These are phyloP conservation scores for Drosophila nikananu DNA, from an alignment of 1,140 invertebrate genomes.

Conservation along the genomic window DNA sequence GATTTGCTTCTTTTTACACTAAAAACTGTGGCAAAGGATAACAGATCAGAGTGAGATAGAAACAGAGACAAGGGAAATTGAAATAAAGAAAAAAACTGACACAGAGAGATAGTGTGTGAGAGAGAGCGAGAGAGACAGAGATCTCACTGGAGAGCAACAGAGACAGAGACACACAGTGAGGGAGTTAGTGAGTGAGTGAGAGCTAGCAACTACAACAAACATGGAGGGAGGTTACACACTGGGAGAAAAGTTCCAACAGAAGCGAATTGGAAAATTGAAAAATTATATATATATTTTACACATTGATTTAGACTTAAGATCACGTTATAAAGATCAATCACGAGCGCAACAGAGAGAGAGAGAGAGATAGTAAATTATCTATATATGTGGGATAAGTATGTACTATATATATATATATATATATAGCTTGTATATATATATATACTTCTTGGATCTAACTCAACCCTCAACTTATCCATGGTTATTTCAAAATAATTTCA, in stretches of 20 bases:
- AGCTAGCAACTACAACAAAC: constrained; percentile 70
- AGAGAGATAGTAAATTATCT: constrained; percentile 57
- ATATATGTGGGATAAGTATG: constrained; percentile 34
- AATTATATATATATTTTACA: constrained; percentile 72
- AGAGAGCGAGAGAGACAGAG: constrained; percentile 1
- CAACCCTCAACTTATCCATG: background rate
- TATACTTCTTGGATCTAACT: background rate
- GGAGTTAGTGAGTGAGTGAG: constrained; percentile 38
- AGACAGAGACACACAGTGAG: constrained; percentile 39
- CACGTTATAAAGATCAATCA: constrained; percentile 78
- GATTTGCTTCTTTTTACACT: constrained; percentile 15
- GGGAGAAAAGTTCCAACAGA: constrained; percentile 35
- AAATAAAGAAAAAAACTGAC: background rate
- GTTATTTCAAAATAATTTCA: constrained; percentile 28
- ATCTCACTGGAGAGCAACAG: constrained; percentile 35
- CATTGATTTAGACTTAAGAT: constrained; percentile 80
- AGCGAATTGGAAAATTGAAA: constrained; percentile 29
- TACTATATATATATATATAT: background rate
- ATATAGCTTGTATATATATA: constrained; percentile 20
- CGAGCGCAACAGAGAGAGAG: constrained; percentile 66
- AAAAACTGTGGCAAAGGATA: background rate
- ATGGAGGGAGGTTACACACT: constrained; percentile 25
- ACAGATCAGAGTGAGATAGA: constrained; percentile 44
- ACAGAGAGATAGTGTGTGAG: constrained; percentile 7
- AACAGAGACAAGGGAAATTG: constrained; percentile 6